Conservation (phyloP, 2,888 invertebrate genomes). For the Flexamia atlantica region DNA sequence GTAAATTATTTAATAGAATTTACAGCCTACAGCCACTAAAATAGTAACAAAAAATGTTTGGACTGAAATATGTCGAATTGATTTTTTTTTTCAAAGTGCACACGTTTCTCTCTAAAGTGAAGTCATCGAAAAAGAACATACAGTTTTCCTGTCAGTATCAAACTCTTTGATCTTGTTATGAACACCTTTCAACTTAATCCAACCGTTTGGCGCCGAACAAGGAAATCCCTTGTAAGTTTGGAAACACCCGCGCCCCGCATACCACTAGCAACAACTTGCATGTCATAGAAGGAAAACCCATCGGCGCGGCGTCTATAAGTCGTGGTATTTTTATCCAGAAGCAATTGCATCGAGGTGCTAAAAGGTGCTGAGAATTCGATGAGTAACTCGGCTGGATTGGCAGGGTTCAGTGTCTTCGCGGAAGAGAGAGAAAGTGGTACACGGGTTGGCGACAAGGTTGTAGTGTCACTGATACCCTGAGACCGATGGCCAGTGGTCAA, state of each 20-base stretch:
- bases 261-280: not conserved
- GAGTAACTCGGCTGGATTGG: conserved; percentile 4
- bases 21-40: too few relatives aligned
- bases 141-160: too few relatives aligned
- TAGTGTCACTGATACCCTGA: not conserved
- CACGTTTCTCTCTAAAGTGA: too few relatives aligned
- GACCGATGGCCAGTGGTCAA: conserved; percentile 12
- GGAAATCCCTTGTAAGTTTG: not conserved
- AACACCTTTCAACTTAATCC: too few relatives aligned
- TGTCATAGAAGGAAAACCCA: not conserved
- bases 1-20: too few relatives aligned
- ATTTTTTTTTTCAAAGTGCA: too few relatives aligned
- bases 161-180: too few relatives aligned
- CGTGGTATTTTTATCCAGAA: conserved; percentile 30
- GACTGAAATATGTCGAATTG: too few relatives aligned
- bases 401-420: conserved; percentile 21
- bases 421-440: conserved; percentile 34
- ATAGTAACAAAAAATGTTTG: too few relatives aligned
- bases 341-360: not conserved
- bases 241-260: not conserved
- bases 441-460: conserved; percentile 17
- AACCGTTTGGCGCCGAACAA: not conserved
- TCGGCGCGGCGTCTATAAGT: not conserved
- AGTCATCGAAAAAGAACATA: too few relatives aligned
- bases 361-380: conserved; percentile 26